Conservation (phyloP, 2,888 invertebrate genomes). For the Brachyopa scutellaris region DNA sequence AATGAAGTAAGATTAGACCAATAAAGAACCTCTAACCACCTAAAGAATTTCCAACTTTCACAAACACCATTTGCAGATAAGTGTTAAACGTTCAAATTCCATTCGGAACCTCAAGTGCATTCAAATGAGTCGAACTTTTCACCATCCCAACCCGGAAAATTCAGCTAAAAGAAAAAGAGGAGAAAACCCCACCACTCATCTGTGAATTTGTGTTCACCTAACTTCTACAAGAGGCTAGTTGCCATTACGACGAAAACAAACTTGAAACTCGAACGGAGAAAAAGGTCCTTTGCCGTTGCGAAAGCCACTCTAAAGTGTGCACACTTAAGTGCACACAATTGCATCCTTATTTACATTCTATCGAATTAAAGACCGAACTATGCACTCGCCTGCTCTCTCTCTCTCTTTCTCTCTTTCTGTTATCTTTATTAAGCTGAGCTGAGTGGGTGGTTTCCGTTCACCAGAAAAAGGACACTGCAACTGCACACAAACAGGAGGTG, state of each 20-base stretch:
- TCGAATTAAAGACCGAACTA: slow-evolving; percentile 40
- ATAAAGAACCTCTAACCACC: slow-evolving; percentile 11
- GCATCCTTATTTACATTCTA: slow-evolving; percentile 53
- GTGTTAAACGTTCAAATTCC: slow-evolving; percentile 49
- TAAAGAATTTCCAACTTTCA: slow-evolving; percentile 19
- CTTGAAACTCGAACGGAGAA: slow-evolving; percentile 42
- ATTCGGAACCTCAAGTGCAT: slow-evolving; percentile 51
- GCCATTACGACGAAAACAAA: slow-evolving; percentile 34
- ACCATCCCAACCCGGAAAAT: slow-evolving; percentile 27
- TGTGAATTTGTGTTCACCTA: slow-evolving; percentile 33
- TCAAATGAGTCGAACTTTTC: slow-evolving; percentile 42
- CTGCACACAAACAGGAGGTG: slow-evolving; percentile 35
- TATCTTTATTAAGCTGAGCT: slow-evolving; percentile 29
- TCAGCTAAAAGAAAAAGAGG: background rate
- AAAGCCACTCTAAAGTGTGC: slow-evolving; percentile 40
- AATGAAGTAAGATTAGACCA: background rate
- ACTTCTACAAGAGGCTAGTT: slow-evolving; percentile 33
- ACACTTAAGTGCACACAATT: slow-evolving; percentile 58
- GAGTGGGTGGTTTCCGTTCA: background rate
- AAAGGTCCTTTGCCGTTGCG: slow-evolving; percentile 35
- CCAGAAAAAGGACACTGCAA: slow-evolving; percentile 19
- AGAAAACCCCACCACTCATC: slow-evolving; percentile 29
- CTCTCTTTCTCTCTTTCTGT: slow-evolving; percentile 1
- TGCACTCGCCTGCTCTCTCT: too few relatives aligned
- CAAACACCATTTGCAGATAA: slow-evolving; percentile 35